Evolutionary conservation across 2,888 invertebrate genomes (phyloP), one percentile per base, ranked within the genome.

Genomic region (Automeris io): DNA sequence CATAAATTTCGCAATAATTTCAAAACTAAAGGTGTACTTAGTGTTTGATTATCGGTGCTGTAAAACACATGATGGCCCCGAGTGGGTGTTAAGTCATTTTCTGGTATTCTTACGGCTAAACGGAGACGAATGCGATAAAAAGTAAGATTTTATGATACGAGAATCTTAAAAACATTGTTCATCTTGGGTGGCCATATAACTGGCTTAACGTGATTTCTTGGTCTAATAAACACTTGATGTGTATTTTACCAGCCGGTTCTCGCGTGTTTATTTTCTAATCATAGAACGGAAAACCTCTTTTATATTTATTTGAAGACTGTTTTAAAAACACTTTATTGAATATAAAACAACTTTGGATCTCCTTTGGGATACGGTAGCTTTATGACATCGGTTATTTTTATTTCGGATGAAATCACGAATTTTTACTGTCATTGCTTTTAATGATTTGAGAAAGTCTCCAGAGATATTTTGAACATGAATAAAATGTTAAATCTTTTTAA

Each of bases 111-210:
- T 67, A 64, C 59, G 61, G 52, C 56, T 64, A 62, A 67, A 74
- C 61, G 65, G 60, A 61, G 64, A 60, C 57, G 58, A 58, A 59
- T 54, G 64, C 66, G 76, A 82, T 82, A 83, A 82, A 80, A 80
- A 74, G 67, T 55, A 52, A 78, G 85, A 83, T 85, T 83, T 85
- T 85, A 82, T 66, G 80, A 83, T 85, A 81, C 65, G 59, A 57
- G 57, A 64, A 70, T 75, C 70, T 71, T 61, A 63, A 72, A 70
- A 77, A 72, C 79, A 80, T 75, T 82, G 79, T 81, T 73, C 83
- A 61, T 70, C 82, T 75, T 85, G 83, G 85, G 83, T 85, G 83
- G 85, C 58, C 82, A 65, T 65, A 61, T 61, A 69, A 69, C 68
- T 53, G 57, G 56, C 59, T 57, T 47, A 47, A 59, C 61, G 65